These are phyloP conservation scores for Larimichthys polyactis DNA, from an alignment of 2,113 vertebrate genomes.

Conservation along the genomic window DNA sequence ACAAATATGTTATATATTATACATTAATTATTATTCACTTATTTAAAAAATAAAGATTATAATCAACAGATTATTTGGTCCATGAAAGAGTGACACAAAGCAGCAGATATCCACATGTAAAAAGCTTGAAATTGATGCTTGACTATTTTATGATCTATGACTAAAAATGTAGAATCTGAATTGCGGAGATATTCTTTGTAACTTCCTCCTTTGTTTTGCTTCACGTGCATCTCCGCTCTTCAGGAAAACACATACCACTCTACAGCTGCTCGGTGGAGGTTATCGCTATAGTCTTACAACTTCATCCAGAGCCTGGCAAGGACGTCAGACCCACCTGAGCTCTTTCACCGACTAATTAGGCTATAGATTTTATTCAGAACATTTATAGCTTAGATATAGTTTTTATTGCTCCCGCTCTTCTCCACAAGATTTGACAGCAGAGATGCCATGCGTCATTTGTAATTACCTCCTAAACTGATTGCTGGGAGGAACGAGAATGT, in stretches of 20 bases:
- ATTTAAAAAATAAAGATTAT: background rate
- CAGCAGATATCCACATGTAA: no score
- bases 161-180: no score
- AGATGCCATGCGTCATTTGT: background rate
- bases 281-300: background rate
- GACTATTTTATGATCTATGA: no score
- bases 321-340: background rate
- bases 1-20: background rate
- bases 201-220: background rate
- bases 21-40: background rate
- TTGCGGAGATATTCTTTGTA: no score
- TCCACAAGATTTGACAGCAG: background rate
- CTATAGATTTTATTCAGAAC: background rate
- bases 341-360: background rate
- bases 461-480: background rate
- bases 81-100: no score
- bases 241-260: no score
- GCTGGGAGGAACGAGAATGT: background rate
- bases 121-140: no score
- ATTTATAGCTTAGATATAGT: background rate
- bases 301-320: background rate
- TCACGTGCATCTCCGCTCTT: background rate
- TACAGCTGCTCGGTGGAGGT: background rate
- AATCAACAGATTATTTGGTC: background rate
- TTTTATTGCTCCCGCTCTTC: background rate